Base-by-base conservation (phyloP, 2,797 vertebrate genomes). In the Orestias chungarensis region DNA sequence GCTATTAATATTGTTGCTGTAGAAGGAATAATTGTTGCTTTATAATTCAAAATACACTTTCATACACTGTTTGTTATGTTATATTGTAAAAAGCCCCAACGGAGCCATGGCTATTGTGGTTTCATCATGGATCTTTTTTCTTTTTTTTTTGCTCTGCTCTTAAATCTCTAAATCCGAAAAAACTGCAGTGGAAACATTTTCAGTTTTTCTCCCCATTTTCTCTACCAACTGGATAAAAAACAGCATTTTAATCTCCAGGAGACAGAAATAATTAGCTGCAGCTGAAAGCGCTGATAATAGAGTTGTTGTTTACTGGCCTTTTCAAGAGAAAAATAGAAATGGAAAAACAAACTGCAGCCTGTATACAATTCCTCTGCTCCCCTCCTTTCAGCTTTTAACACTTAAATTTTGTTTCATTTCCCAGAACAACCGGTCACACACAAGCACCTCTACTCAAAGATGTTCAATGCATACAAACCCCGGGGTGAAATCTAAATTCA, bases 391-490 rank as follows among this genome's bases (percentile, higher is more conserved):
- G 59, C 2, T 40, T 29, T 20, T n/a, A 71, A 50, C 4, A 46
- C 44, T 35, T 50, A 40, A 20, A 64, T 23, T 35, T 50, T 3
- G 35, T 31, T 64, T 62, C 52, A 50, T 74, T 59, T 76, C 46
- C 70, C 8, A 79, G 66, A 67, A 68, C n/a, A 64, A 64, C 50
- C 68, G 71, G 68, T 75, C 71, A 84, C 82, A 86, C 68, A 86
- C 81, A 74, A 73, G 76, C 70, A 76, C 46, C 80, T 86, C 69
- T 62, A 71, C 78, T 81, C 74, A 12, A 61, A 79, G 47, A 86
- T 82, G 79, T 86, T 85, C 81, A 80, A 89, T 85, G 81, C 78
- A 86, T 80, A 50, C 44, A 79, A 71, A 70, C 70, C 76, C 76
- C 52, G 74, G 66, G 69, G 89, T 77, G 57, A 78, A 77, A 81